Evolutionary conservation across 1,140 invertebrate genomes (phyloP).

Genomic region (Dinoponera quadriceps): DNA sequence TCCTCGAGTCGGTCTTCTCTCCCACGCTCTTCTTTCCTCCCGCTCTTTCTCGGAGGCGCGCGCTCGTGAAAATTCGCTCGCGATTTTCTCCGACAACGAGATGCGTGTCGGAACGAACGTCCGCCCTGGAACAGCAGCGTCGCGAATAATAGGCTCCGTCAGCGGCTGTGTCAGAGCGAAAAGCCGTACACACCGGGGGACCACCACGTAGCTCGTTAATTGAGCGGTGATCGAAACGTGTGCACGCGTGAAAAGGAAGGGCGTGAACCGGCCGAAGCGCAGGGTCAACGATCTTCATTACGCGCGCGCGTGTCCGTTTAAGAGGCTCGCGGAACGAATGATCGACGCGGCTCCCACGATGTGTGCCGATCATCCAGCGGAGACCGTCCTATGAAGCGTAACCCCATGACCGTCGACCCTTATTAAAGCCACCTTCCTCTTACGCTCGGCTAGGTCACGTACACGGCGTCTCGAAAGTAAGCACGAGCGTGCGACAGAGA

Average conservation of each 20-base stretch:
- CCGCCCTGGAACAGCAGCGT: too few species aligned
- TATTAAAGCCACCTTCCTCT: constrained; percentile 50
- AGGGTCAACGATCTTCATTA: constrained; percentile 57
- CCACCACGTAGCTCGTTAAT: constrained; percentile 6
- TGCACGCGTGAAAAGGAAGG: constrained; percentile 52
- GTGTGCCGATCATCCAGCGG: constrained; percentile 24
- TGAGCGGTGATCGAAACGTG: constrained; percentile 38
- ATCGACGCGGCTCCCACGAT: constrained; percentile 61
- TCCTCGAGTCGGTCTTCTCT: neutral
- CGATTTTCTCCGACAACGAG: neutral
- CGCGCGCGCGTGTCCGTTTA: constrained; percentile 16
- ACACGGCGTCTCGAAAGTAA: neutral
- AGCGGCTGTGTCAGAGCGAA: too few species aligned
- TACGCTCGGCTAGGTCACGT: constrained; percentile 4
- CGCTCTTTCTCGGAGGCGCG: neutral
- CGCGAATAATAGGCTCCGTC: too few species aligned
- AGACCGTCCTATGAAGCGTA: constrained; percentile 42
- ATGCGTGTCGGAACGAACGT: too few species aligned
- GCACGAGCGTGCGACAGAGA: too few species aligned
- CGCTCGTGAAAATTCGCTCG: neutral
- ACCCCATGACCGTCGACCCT: constrained; percentile 49
- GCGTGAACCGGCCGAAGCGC: constrained; percentile 35
- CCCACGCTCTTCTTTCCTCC: constrained; percentile 16
- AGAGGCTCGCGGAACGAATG: constrained; percentile 44
- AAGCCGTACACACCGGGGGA: neutral